A percentile compares a stretch with the other conserved stretches of the same genome.
Conservation (phyloP, 2,797 vertebrate genomes). For the Anas bernieri region DNA sequence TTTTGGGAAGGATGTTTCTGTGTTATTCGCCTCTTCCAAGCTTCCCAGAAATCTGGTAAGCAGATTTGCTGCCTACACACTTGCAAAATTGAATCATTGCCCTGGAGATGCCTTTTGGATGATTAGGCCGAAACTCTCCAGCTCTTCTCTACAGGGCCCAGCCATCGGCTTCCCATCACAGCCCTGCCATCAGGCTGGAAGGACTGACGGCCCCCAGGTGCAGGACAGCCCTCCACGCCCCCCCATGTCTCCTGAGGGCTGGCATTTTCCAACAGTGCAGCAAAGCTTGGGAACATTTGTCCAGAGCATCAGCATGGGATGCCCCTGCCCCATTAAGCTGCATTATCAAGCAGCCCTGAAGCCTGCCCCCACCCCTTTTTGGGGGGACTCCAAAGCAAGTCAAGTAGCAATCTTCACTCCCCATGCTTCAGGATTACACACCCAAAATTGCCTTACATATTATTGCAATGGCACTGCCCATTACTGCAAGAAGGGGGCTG, state of each 20-base stretch:
- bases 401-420: neutral
- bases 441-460: fast-evolving
- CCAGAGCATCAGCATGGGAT: fast-evolving
- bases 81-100: neutral
- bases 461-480: fast-evolving
- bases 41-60: neutral
- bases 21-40: neutral
- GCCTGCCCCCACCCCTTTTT: neutral
- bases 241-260: fast-evolving
- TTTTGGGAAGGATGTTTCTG: neutral
- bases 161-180: fast-evolving
- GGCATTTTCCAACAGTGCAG: neutral
- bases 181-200: fast-evolving
- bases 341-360: neutral
- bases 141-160: fast-evolving
- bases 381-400: neutral
- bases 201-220: neutral
- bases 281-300: neutral
- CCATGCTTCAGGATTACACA: fast-evolving
- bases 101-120: neutral
- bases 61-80: neutral
- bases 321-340: fast-evolving
- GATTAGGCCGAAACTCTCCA: neutral
- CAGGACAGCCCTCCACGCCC: no score
- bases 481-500: neutral